phyloP scores from a whole-genome alignment of 2,797 vertebrate genomes.

The Etheostoma perlongum region DNA sequence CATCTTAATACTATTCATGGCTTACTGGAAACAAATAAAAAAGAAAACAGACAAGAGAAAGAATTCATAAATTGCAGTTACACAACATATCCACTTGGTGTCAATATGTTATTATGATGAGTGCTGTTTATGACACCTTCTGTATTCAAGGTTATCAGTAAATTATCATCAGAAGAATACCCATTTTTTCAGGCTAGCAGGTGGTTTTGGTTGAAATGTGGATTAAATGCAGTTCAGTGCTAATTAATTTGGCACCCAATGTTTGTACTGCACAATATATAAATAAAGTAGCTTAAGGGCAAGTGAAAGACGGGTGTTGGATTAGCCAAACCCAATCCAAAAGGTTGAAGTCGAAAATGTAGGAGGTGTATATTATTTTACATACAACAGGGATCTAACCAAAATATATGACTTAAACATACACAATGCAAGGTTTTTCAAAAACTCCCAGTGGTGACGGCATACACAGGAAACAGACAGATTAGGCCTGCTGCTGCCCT shows the following conservation, averaged over 20 bases:
- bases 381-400: neutral
- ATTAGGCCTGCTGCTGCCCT: slow-evolving; percentile 11
- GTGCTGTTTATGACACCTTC: neutral
- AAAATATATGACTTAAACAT: neutral
- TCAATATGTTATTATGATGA: slow-evolving; percentile 38
- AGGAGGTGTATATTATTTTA: neutral
- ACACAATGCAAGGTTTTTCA: neutral
- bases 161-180: neutral
- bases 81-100: slow-evolving; percentile 55
- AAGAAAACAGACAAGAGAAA: neutral
- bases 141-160: neutral
- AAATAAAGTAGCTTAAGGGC: neutral
- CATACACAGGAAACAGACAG: slow-evolving; percentile 20
- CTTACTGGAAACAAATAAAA: neutral
- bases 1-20: neutral
- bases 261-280: neutral
- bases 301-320: neutral
- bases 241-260: neutral
- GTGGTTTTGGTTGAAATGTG: neutral
- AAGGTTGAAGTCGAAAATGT: neutral
- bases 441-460: neutral
- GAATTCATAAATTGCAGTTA: slow-evolving; percentile 32
- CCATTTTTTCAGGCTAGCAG: neutral
- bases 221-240: neutral
- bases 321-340: neutral